A percentile compares a stretch with the other conserved stretches of the same genome.
These are phyloP conservation scores for Ditylenchus dipsaci DNA, from an alignment of 1,140 invertebrate genomes.

Conservation along the genomic window DNA sequence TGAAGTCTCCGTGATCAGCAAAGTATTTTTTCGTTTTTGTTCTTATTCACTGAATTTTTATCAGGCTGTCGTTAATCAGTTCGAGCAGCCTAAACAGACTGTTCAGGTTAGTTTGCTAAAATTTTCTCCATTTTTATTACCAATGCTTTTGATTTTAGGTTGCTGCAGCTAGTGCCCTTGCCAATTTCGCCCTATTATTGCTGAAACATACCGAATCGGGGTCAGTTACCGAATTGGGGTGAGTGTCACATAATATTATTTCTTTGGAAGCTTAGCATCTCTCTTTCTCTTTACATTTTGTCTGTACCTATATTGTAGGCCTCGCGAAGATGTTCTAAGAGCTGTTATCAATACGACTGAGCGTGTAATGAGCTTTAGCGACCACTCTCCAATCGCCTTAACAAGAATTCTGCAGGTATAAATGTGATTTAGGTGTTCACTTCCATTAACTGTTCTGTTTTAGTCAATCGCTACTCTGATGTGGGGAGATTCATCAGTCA, in stretches of 20 bases:
- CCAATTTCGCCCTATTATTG: constrained; percentile 36
- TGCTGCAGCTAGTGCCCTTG: constrained; percentile 38
- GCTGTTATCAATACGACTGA: constrained; percentile 33
- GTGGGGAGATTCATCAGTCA: constrained; percentile 47
- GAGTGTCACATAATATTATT: no score
- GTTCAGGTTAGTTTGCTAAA: constrained; percentile 27
- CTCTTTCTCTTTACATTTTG: no score
- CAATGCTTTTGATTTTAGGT: constrained; percentile 24
- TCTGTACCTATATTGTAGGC: neutral
- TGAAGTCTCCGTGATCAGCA: constrained; percentile 9
- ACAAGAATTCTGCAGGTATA: constrained; percentile 37
- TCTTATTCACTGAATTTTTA: no score
- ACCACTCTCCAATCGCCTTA: constrained; percentile 23
- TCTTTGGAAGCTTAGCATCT: no score
- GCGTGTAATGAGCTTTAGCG: constrained; percentile 22
- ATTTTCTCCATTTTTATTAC: constrained; percentile 4
- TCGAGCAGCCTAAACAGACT: constrained; percentile 14
- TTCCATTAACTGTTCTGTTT: no score
- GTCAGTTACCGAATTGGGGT: constrained; percentile 40
- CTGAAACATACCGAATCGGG: constrained; percentile 31
- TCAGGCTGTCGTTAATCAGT: constrained; percentile 20
- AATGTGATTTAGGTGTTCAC: no score
- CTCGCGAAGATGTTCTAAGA: constrained; percentile 45
- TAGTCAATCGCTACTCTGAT: constrained; percentile 44
- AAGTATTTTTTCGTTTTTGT: no score